These are phyloP conservation scores for Phenganax subtilis DNA, from an alignment of 92 coral and sea anemone genomes.

Conservation along the genomic window DNA sequence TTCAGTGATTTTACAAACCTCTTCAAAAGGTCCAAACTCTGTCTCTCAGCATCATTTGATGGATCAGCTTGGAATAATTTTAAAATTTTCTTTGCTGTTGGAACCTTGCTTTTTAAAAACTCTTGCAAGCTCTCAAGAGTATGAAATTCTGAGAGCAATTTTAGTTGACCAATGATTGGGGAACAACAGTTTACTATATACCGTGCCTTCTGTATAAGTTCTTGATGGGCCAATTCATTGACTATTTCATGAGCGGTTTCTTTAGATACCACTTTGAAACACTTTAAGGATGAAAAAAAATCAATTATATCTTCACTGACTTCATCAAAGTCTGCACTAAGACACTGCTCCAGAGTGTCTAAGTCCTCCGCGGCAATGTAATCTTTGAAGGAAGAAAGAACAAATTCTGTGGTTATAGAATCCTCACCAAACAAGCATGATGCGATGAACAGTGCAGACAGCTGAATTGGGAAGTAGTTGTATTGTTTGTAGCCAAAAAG, in stretches of 20 bases:
- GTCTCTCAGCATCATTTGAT: conserved; percentile 47
- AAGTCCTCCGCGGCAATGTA: conserved; percentile 37
- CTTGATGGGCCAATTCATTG: conserved; percentile 29
- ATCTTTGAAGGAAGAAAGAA: conserved; percentile 26
- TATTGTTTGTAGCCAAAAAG: conserved; percentile 29
- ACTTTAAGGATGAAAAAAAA: conserved; percentile 26
- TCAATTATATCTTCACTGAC: conserved; percentile 30
- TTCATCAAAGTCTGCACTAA: conserved; percentile 24
- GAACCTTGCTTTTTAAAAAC: conserved; percentile 35
- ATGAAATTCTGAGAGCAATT: conserved; percentile 16
- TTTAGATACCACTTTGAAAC: conserved; percentile 24
- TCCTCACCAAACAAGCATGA: conserved; percentile 40
- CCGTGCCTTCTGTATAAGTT: conserved; percentile 19
- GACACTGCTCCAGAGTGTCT: conserved; percentile 26
- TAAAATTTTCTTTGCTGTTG: conserved; percentile 46
- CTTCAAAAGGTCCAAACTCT: conserved; percentile 47
- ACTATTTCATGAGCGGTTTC: conserved; percentile 22
- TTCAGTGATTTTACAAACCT: conserved; percentile 47
- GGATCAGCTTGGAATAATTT: conserved; percentile 49
- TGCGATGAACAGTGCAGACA: conserved; percentile 28
- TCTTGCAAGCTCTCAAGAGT: conserved; percentile 33
- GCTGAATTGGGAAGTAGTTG: conserved; percentile 33
- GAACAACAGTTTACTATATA: conserved; percentile 43
- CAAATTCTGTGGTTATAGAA: conserved; percentile 2
- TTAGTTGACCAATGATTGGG: conserved; percentile 19